Evolutionary conservation across 2,797 vertebrate species (phyloP).

Genomic region (Sternarchorhynchus goeldii): DNA sequence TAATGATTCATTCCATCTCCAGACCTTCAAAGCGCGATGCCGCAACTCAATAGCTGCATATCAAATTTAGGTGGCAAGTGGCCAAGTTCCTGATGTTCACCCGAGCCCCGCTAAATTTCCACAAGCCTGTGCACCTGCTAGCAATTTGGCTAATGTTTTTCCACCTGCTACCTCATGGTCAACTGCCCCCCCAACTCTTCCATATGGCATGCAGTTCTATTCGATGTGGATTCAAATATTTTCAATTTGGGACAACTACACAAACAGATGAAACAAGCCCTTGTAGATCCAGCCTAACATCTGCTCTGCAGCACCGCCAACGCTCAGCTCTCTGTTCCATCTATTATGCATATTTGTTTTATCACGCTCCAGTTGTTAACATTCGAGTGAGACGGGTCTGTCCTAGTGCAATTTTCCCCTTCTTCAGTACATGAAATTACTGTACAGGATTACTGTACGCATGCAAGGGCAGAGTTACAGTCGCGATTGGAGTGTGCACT

Average conservation of each 20-base stretch:
- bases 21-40: conserved; percentile 56
- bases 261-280: conserved; percentile 44
- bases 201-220: conserved; percentile 53
- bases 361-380: conserved; percentile 44
- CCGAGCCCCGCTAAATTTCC: conserved; percentile 72
- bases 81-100: conserved; percentile 73
- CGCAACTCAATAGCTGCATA: conserved; percentile 70
- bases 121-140: conserved; percentile 77
- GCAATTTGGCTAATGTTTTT: conserved; percentile 69
- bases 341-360: conserved; percentile 46
- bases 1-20: conserved; percentile 62
- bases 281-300: conserved; percentile 30
- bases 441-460: conserved; percentile 8
- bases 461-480: background rate
- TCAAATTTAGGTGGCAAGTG: conserved; percentile 63
- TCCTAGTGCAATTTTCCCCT: conserved; percentile 33
- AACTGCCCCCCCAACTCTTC: conserved; percentile 58
- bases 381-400: conserved; percentile 40
- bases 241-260: conserved; percentile 39
- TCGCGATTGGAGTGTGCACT: background rate
- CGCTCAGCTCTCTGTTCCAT: conserved; percentile 28
- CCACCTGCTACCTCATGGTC: conserved; percentile 71
- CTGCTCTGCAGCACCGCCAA: conserved; percentile 30
- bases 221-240: conserved; percentile 51
- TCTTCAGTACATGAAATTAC: conserved; percentile 1